Conservation (phyloP, 1,140 invertebrate species). For the Tigriopus japonicus region DNA sequence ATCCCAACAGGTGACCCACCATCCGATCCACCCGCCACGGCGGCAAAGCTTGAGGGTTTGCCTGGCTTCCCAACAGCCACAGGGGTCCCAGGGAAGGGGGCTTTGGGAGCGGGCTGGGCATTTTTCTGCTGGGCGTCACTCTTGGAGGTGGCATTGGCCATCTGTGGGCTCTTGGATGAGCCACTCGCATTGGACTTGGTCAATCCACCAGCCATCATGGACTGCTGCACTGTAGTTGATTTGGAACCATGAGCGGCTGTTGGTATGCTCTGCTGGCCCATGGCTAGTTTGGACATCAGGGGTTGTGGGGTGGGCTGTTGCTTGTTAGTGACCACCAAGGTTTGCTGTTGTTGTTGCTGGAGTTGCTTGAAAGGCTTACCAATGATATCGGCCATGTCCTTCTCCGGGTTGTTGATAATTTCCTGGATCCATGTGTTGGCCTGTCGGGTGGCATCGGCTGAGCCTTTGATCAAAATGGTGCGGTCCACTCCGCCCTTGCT, state of each 20-base stretch:
- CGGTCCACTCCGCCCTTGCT: constrained; percentile 75
- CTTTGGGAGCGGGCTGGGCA: not conserved
- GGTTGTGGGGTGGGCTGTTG: not conserved
- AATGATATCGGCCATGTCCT: constrained; percentile 30
- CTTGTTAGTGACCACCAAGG: too few species aligned
- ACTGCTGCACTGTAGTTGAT: not conserved
- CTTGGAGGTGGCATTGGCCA: not conserved
- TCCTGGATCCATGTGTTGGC: constrained; percentile 34
- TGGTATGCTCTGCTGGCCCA: too few species aligned
- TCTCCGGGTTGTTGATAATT: constrained; percentile 31
- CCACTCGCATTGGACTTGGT: too few species aligned
- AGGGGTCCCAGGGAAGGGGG: not conserved
- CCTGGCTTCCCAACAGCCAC: not conserved
- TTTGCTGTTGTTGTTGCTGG: not conserved
- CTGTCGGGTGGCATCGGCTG: constrained; percentile 30
- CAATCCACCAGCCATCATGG: not conserved
- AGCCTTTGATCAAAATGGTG: constrained; percentile 72
- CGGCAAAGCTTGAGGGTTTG: not conserved
- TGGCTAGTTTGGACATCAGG: not conserved
- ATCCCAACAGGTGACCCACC: not conserved
- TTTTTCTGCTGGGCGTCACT: not conserved
- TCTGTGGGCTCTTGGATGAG: not conserved
- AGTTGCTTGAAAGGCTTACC: constrained; percentile 19
- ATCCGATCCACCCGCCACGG: not conserved
- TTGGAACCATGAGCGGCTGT: not conserved